Base-by-base conservation (phyloP, 2,888 invertebrate genomes). In the Oscheius sp. region DNA sequence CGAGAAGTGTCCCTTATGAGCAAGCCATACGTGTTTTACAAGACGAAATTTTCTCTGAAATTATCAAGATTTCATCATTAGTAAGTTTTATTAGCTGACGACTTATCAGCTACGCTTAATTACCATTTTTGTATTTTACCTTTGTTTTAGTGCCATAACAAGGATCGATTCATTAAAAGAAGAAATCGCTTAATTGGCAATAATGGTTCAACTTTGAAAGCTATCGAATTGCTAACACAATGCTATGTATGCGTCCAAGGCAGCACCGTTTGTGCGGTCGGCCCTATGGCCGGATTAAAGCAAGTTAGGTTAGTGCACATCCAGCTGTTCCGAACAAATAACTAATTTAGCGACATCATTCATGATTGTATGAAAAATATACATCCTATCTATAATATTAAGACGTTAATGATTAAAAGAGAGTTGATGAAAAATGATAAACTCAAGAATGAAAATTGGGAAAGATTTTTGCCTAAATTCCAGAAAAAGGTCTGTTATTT, bases 321-420 rank as follows among this genome's bases (percentile, higher is more conserved):
- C n/a, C 18, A 35, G 1, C 12, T 25, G 25, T 27, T 13, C n/a
- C n/a, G 35, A 53, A 41, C 5, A 41, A 21, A 1, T 53, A 27
- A 2, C 13, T n/a, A 53, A 72, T 76, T 52, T 73, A 83, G 83
- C 72, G 93, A 93, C 84, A 94, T 99, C 85, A 94, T 95, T 0
- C 93, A 94, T 88, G 98, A 99, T 85, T 96, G 96, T 0, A 97
- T 99, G 97, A 95, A 94, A 88, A 99, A 99, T 89, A 92, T 99
- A 71, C 99, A 99, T 91, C 99, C 99, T 0, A 95, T 99, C 89
- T 98, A 97, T 88, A 97, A 96, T 87, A 96, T 99, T 46, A 91
- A 91, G 91, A 93, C 95, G 1, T 90, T 99, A 66, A 98, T 99
- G 97, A 96, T 99, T 66, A 98, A 98, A 89, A 92, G 93, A 82